phyloP scores from a whole-genome alignment of 2,888 invertebrate species.

The Elgonia sp. region DNA sequence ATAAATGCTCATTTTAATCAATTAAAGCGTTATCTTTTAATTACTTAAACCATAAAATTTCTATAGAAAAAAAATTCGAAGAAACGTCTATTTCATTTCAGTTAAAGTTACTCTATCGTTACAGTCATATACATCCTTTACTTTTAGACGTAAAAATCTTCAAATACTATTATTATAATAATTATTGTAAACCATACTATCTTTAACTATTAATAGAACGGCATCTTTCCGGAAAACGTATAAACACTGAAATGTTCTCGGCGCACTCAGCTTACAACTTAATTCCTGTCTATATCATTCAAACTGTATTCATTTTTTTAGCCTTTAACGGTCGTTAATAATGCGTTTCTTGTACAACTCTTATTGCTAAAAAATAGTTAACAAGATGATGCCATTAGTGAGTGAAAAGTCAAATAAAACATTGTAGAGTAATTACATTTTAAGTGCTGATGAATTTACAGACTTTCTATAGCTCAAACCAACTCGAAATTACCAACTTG shows the following conservation, averaged over 20 bases:
- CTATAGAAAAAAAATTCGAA: neutral
- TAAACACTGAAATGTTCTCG: conserved; percentile 43
- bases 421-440: conserved; percentile 37
- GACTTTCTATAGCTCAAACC: conserved; percentile 31
- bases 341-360: conserved; percentile 39
- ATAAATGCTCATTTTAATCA: neutral
- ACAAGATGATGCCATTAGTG: conserved; percentile 52
- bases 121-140: neutral
- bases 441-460: conserved; percentile 34
- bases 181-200: conserved; percentile 26
- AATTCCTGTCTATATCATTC: conserved; percentile 39
- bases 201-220: conserved; percentile 46
- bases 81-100: neutral
- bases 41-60: no score
- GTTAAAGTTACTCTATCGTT: neutral
- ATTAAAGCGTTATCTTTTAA: neutral
- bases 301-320: conserved; percentile 45
- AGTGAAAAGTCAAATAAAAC: conserved; percentile 54
- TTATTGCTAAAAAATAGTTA: conserved; percentile 33
- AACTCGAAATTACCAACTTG: no score
- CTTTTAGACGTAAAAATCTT: conserved; percentile 1
- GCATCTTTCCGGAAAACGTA: conserved; percentile 32
- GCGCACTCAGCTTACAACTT: conserved; percentile 31
- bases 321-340: conserved; percentile 63
- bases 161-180: conserved; percentile 37